Base-by-base conservation (phyloP, 2,797 vertebrate genomes). In the Sebastes cheni region DNA sequence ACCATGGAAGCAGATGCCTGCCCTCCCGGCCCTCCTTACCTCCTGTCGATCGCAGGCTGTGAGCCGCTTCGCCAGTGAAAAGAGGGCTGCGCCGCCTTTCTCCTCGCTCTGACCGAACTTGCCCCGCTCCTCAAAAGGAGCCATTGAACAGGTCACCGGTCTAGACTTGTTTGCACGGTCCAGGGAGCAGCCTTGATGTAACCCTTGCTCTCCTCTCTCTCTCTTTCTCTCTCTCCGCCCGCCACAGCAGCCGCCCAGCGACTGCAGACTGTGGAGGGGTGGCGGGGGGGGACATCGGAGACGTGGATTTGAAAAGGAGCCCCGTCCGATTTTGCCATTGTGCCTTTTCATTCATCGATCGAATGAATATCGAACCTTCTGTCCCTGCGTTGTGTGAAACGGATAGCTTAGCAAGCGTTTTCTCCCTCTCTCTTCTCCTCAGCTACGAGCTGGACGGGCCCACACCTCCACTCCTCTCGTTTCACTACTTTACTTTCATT, bases 351-450 rank as follows among this genome's bases (percentile, higher is more conserved):
- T 97, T 97, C 97, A 99, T 99, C 97, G 98, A 99, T 99, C 97
- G 97, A 98, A 97, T 98, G 97, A 98, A 97, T 99, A 99, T 99
- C 97, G 97, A 99, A 98, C 97, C 97, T 98, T 97, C 97, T 98
- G 98, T 98, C 97, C 95, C 97, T 96, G 97, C 95, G 96, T 39
- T 98, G 97, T 97, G 97, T 98, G 98, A 99, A 98, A 97, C 95
- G 96, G 97, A 99, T 98, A 98, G 97, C 97, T 98, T 97, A 98
- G 97, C 97, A 96, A 98, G 97, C 97, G 97, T 95, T 97, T 97
- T 91, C 90, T 77, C 11, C 30, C 68, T 6, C 59, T 18, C 84
- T 68, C 85, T 82, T 83, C 87, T 56, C 75, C 84, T 94, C 95
- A 95, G 96, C 96, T 96, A 82, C 73, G 79, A 61, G 77, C 65